Conservation (phyloP, 2,888 invertebrate genomes). For the Eurois occulta region DNA sequence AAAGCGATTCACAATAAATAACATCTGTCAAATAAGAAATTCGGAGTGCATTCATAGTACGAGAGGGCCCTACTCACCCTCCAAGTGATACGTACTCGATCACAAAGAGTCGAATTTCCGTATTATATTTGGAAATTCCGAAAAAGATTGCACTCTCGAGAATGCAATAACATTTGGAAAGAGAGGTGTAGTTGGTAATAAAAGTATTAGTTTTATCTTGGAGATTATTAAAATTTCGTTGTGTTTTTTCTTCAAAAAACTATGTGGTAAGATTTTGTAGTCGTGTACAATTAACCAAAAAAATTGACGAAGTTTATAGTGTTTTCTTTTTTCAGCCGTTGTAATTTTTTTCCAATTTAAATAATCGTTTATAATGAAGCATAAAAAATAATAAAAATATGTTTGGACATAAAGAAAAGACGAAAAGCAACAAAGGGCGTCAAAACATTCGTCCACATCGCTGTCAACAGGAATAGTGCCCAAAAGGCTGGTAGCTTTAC, state of each 20-base stretch:
- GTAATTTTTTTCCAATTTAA: no score
- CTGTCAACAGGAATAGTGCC: no score
- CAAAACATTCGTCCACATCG: no score
- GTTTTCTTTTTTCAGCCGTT: no score
- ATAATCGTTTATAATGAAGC: no score
- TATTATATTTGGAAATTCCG: slow-evolving; percentile 70
- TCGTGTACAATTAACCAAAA: not conserved
- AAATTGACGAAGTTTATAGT: not conserved
- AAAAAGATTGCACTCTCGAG: slow-evolving; percentile 76
- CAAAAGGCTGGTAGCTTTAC: no score
- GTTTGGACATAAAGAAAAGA: no score
- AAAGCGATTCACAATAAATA: slow-evolving; percentile 51
- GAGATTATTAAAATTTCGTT: not conserved
- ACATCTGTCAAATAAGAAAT: slow-evolving; percentile 60
- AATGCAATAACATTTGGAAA: slow-evolving; percentile 75
- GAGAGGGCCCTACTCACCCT: slow-evolving; percentile 34
- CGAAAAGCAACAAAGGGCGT: no score
- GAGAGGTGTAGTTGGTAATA: slow-evolving; percentile 60
- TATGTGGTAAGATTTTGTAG: not conserved
- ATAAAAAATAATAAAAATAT: no score
- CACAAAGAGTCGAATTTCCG: slow-evolving; percentile 54
- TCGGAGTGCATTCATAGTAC: slow-evolving; percentile 51
- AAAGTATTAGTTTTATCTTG: slow-evolving; percentile 15
- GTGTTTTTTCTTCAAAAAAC: not conserved
- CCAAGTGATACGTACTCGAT: slow-evolving; percentile 21